phyloP scores from a whole-genome alignment of 1,140 invertebrate species.

The Pseudomyrmex sp. region DNA sequence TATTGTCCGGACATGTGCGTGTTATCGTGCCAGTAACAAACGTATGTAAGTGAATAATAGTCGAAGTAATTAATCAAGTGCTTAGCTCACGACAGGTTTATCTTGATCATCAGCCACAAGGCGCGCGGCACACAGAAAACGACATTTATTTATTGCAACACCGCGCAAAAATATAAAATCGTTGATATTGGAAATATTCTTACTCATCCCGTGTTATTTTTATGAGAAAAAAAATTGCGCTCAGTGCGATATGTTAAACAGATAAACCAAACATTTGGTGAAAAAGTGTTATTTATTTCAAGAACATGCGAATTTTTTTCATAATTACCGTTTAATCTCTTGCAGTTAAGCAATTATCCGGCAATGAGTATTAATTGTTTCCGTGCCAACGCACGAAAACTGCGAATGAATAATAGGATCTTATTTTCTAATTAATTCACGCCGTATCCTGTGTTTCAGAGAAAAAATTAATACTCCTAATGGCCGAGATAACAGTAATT shows the following conservation, averaged over 20 bases:
- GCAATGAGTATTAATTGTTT: conserved; percentile 49
- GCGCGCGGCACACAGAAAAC: conserved; percentile 8
- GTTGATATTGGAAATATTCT: conserved; percentile 6
- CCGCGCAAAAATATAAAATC: neutral
- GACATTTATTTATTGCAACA: conserved; percentile 44
- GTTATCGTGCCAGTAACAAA: conserved; percentile 39
- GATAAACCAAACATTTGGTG: neutral
- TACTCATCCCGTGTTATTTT: neutral
- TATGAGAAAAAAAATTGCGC: neutral
- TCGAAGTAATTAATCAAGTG: conserved; percentile 50
- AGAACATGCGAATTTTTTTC: neutral
- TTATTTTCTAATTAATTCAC: conserved; percentile 51
- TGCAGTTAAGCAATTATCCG: neutral
- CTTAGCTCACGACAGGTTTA: conserved; percentile 42
- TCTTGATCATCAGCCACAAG: conserved; percentile 33
- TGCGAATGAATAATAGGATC: conserved; percentile 14
- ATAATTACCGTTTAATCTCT: conserved; percentile 11
- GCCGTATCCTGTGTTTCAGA: neutral
- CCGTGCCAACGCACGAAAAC: conserved; percentile 15
- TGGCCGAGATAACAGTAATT: conserved; percentile 32
- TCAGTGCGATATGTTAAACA: neutral
- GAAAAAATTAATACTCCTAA: conserved; percentile 32
- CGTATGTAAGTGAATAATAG: conserved; percentile 57
- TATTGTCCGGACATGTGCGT: conserved; percentile 62
- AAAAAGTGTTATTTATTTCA: conserved; percentile 9